phyloP scores from a whole-genome alignment of 1,140 invertebrate species.

The Archivesica marissinica region DNA sequence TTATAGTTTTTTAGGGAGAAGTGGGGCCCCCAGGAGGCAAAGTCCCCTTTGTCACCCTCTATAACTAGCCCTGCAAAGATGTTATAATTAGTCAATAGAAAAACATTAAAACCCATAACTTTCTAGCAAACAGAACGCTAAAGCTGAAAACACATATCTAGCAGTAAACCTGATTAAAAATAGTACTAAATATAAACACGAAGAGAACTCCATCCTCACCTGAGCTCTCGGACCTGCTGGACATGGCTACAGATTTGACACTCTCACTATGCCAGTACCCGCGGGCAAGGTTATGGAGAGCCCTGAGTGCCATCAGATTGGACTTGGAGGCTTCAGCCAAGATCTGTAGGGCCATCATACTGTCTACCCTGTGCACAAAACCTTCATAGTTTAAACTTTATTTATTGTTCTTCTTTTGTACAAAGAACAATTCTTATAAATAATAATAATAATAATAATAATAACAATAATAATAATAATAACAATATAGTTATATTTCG shows the following conservation, averaged over 20 bases:
- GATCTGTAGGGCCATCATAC: conserved; percentile 78
- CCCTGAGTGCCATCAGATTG: conserved; percentile 77
- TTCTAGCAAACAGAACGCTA: neutral
- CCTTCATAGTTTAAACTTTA: no score
- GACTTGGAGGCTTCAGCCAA: conserved; percentile 81
- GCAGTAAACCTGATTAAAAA: no score
- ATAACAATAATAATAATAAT: no score
- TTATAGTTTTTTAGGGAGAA: no score
- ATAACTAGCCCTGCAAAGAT: neutral
- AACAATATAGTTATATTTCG: no score
- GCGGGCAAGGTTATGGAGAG: conserved; percentile 79
- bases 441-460: no score
- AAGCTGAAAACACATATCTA: no score
- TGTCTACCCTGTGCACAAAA: conserved; percentile 81
- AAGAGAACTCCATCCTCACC: conserved; percentile 58
- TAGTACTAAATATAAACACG: neutral
- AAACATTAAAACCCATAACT: neutral
- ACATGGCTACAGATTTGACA: conserved; percentile 62
- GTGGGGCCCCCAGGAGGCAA: no score
- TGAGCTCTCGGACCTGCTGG: conserved; percentile 68
- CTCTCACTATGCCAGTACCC: conserved; percentile 70
- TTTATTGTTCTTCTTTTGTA: no score
- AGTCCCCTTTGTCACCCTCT: no score
- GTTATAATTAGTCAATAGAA: neutral
- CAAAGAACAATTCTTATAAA: no score